phyloP scores from a whole-genome alignment of 2,113 vertebrate species.

The Anguilla rostrata region DNA sequence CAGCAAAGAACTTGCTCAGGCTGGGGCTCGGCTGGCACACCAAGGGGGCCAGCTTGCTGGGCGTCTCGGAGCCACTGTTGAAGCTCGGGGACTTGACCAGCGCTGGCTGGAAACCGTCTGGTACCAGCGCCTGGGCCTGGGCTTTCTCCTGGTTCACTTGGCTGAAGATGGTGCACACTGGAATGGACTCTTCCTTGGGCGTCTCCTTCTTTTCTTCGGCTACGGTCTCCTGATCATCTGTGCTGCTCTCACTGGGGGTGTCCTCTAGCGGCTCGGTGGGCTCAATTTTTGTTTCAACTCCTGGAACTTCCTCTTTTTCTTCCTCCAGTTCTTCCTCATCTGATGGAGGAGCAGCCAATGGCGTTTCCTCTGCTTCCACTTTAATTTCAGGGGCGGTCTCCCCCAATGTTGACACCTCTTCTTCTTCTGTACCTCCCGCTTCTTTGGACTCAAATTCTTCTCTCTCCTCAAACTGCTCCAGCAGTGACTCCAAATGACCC shows the following conservation, averaged over 20 bases:
- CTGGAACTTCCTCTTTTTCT: slow-evolving; percentile 24
- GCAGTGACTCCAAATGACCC: slow-evolving; percentile 80
- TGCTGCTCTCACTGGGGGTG: slow-evolving; percentile 26
- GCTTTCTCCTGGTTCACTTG: slow-evolving; percentile 65
- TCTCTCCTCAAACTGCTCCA: slow-evolving; percentile 64
- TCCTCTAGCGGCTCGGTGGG: slow-evolving; percentile 33
- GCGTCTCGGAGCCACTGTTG: slow-evolving; percentile 72
- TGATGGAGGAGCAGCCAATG: slow-evolving; percentile 42
- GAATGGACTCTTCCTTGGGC: slow-evolving; percentile 70
- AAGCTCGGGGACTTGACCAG: slow-evolving; percentile 97
- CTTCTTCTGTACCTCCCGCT: slow-evolving; percentile 14
- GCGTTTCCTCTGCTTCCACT: slow-evolving; percentile 52
- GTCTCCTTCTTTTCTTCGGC: slow-evolving; percentile 21
- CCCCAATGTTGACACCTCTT: slow-evolving; percentile 39
- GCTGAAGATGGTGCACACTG: slow-evolving; percentile 94
- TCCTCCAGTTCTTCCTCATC: slow-evolving; percentile 45
- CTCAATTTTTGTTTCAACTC: neutral
- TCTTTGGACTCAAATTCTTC: slow-evolving; percentile 35
- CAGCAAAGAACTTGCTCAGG: slow-evolving; percentile 92
- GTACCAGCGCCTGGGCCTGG: slow-evolving; percentile 66
- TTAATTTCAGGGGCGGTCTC: slow-evolving; percentile 54
- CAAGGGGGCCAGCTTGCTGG: slow-evolving; percentile 71
- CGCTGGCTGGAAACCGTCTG: slow-evolving; percentile 89
- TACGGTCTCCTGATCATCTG: slow-evolving; percentile 24
- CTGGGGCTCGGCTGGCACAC: slow-evolving; percentile 95